Base-by-base conservation (phyloP, 2,797 vertebrate species). In the Macrochelys suwanniensis region DNA sequence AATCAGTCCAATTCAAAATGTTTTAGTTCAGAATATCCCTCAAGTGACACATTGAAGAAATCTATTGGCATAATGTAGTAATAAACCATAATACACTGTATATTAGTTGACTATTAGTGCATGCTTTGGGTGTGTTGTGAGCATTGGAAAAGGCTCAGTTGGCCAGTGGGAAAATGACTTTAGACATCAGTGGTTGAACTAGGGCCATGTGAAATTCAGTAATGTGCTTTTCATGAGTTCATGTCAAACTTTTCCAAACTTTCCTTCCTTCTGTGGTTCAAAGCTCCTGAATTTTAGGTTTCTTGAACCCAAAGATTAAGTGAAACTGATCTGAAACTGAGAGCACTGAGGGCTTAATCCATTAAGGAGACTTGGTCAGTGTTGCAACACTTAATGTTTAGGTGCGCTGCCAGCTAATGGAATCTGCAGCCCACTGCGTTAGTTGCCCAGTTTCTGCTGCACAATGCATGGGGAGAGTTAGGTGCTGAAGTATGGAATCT, bases 111-210 rank as follows among this genome's bases (percentile, higher is more conserved):
- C 91, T 94, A 71, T 85, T 88, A 92, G 74, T 47, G 84, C 57
- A 56, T 94, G 88, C 57, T 95, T 95, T 92, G 93, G 71, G 85
- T 91, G 80, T 87, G 50, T 92, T 94, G 71, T 76, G 96, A 91
- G 51, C 82, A 23, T 90, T 96, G 90, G 54, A 94, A 94, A 76
- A 91, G 88, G 12, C 71, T 96, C 83, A 61, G 16, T 5, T 94
- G 80, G 82, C 89, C 87, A 6, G 71, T 94, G 89, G 80, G 80
- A 92, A 80, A 13, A 82, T 90, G 89, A 80, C 45, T 85, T 87
- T 95, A 89, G 93, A 68, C 82, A 95, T 90, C 89, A 84, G 0
- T 57, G 93, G 57, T 12, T 93, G 85, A 96, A 56, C 77, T 89
- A 79, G 77, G 92, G 90, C 80, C 3, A 0, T 21, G 31, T 85